Conservation (phyloP, 2,797 vertebrate species). For the Protosalanx chinensis region DNA sequence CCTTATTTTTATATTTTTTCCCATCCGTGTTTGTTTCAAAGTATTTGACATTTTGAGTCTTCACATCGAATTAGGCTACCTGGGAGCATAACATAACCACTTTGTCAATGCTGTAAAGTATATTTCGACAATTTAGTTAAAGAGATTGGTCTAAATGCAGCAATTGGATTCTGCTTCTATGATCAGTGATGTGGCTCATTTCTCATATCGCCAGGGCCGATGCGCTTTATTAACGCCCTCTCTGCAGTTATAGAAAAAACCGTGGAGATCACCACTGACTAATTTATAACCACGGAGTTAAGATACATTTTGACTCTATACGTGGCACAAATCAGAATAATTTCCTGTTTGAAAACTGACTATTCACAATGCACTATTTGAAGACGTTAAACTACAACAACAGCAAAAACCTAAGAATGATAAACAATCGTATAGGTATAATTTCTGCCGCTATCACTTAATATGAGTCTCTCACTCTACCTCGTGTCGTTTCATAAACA, state of each 20-base stretch:
- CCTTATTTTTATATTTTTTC: background rate
- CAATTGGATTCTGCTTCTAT: conserved; percentile 27
- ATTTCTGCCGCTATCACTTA: too few relatives aligned
- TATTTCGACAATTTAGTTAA: background rate
- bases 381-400: too few relatives aligned
- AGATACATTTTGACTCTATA: too few relatives aligned
- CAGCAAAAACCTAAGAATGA: too few relatives aligned
- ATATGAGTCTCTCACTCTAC: too few relatives aligned
- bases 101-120: background rate
- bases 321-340: too few relatives aligned
- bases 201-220: conserved; percentile 26
- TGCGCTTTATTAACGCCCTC: conserved; percentile 54
- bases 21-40: background rate
- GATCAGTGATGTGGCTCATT: conserved; percentile 37
- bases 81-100: too few relatives aligned
- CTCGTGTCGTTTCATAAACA: background rate
- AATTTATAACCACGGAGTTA: too few relatives aligned
- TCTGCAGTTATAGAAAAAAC: conserved; percentile 56
- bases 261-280: conserved; percentile 24
- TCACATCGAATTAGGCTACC: too few relatives aligned
- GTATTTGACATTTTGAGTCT: background rate
- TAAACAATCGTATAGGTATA: too few relatives aligned
- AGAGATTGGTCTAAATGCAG: conserved; percentile 13
- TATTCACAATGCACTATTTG: too few relatives aligned
- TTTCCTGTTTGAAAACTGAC: too few relatives aligned